Evolutionary conservation across 35 echinoderm and acorn worm genomes (phyloP).

Genomic region (Lytechinus pictus): DNA sequence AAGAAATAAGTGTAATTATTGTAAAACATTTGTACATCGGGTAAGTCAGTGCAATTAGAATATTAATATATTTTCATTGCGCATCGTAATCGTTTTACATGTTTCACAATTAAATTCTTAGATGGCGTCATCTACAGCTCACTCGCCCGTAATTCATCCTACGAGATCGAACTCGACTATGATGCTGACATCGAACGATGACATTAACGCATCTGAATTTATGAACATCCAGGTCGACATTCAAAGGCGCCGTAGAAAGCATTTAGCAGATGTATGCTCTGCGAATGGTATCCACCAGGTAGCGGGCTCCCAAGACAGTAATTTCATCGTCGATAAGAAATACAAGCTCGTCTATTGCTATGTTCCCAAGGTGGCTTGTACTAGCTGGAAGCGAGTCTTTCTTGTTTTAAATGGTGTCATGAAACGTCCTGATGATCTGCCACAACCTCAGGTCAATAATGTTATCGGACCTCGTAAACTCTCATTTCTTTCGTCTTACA

Average conservation of each 20-base stretch:
- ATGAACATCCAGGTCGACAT: constrained; percentile 34
- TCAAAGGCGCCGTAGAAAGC: constrained; percentile 27
- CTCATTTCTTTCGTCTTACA: constrained; percentile 55
- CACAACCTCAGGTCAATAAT: constrained; percentile 71
- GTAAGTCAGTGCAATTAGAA: too few relatives aligned
- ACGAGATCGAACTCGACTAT: background rate
- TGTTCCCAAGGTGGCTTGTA: constrained; percentile 88
- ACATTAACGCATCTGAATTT: background rate
- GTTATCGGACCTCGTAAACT: constrained; percentile 18
- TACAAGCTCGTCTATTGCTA: constrained; percentile 84
- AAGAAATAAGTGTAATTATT: too few relatives aligned
- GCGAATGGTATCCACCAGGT: background rate
- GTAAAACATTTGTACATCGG: too few relatives aligned
- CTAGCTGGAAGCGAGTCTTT: constrained; percentile 90
- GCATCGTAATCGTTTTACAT: background rate
- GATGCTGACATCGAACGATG: background rate
- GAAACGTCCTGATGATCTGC: constrained; percentile 45
- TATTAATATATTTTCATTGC: too few relatives aligned
- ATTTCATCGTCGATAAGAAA: constrained; percentile 74
- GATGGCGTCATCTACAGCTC: background rate
- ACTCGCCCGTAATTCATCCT: background rate
- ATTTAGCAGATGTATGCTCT: constrained; percentile 32
- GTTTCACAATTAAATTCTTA: background rate
- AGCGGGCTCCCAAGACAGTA: background rate
- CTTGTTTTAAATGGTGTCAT: constrained; percentile 75